Evolutionary conservation across 2,113 vertebrate species (phyloP).

Genomic region (Dolichallabes microphthalmus): DNA sequence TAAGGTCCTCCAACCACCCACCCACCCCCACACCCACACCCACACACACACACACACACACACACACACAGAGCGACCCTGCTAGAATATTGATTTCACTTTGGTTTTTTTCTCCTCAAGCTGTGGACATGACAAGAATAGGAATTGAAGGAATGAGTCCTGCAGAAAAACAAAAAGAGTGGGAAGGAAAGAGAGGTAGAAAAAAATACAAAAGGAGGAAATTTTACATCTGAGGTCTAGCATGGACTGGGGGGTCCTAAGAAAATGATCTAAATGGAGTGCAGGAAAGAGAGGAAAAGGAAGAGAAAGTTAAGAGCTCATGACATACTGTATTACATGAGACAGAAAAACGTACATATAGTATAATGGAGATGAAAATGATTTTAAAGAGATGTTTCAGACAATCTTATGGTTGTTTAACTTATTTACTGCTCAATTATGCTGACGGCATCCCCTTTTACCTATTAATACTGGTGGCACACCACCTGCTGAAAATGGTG

Average conservation of each 20-base stretch:
- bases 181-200: background rate
- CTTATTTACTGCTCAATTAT: background rate
- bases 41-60: constrained; percentile 10
- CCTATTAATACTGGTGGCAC: background rate
- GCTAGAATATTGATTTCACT: constrained; percentile 44
- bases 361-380: background rate
- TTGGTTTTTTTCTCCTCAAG: constrained; percentile 21
- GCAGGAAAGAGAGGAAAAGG: background rate
- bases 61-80: background rate
- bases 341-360: background rate
- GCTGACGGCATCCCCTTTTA: background rate
- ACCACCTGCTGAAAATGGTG: background rate
- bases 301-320: background rate
- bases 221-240: background rate
- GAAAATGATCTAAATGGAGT: background rate
- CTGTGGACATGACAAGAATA: constrained; percentile 49
- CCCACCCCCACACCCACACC: background rate
- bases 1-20: background rate
- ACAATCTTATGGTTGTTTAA: background rate
- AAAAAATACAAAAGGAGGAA: background rate
- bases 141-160: constrained; percentile 5
- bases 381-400: background rate
- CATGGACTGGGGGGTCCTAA: background rate
- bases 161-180: background rate
- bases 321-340: background rate